A percentile compares a stretch with the other conserved stretches of the same genome.
phyloP scores from a whole-genome alignment of 2,888 invertebrate species.

The Achlya flavicornis region DNA sequence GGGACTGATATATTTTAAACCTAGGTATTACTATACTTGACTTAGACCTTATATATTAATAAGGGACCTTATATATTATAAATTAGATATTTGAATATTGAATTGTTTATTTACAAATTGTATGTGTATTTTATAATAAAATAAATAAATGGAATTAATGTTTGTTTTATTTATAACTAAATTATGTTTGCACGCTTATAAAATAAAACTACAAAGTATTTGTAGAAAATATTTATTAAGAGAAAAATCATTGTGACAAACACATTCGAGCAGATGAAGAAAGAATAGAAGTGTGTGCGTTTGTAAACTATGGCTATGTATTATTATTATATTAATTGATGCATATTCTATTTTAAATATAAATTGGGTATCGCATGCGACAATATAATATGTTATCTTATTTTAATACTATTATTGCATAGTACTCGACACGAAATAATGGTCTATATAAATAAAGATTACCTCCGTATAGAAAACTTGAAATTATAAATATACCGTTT shows the following conservation, averaged over 20 bases:
- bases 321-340: neutral
- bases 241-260: constrained; percentile 23
- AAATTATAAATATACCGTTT: too few species aligned
- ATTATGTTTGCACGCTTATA: neutral
- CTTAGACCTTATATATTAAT: too few species aligned
- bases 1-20: too few species aligned
- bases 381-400: neutral
- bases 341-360: neutral
- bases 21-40: too few species aligned
- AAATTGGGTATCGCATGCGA: neutral
- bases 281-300: neutral
- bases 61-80: too few species aligned
- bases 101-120: constrained; percentile 84
- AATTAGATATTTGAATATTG: constrained; percentile 78
- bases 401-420: neutral
- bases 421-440: neutral
- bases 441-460: too few species aligned
- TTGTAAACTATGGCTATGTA: neutral
- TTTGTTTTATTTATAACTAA: constrained; percentile 30
- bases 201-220: neutral
- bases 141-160: constrained; percentile 65
- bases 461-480: too few species aligned
- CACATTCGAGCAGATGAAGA: neutral
- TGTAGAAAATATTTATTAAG: constrained; percentile 45
- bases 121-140: constrained; percentile 84